A percentile compares a stretch with the other conserved stretches of the same genome.
Conservation (phyloP, 35 echinoderm and acorn worm genomes). For the Apostichopus japonicus region DNA sequence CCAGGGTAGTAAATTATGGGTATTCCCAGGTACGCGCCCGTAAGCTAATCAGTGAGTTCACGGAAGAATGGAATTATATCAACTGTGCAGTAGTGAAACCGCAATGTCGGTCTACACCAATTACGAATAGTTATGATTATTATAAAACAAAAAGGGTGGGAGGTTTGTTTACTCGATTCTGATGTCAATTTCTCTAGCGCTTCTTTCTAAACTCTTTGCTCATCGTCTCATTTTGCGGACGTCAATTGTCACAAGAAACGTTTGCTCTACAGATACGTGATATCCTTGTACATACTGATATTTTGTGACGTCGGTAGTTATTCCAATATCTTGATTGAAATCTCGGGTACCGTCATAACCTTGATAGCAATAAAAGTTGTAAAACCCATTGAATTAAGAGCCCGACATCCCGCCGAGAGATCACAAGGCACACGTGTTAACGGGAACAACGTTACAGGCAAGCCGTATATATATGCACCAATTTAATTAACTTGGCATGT, state of each 20-base stretch:
- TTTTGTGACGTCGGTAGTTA: slow-evolving; percentile 27
- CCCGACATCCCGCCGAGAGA: slow-evolving; percentile 23
- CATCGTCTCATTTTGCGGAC: neutral
- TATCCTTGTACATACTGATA: slow-evolving; percentile 22
- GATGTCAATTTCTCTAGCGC: neutral
- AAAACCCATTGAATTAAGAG: slow-evolving; percentile 55
- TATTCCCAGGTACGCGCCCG: slow-evolving; percentile 4
- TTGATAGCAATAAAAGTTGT: slow-evolving; percentile 55
- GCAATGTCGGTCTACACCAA: slow-evolving; percentile 18
- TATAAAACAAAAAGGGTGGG: slow-evolving; percentile 23
- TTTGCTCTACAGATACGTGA: neutral
- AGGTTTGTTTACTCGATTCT: slow-evolving; percentile 26
- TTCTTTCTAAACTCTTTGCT: neutral
- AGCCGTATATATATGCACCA: slow-evolving; percentile 2
- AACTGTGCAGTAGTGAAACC: neutral
- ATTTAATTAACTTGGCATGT: slow-evolving; percentile 57
- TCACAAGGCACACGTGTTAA: slow-evolving; percentile 36
- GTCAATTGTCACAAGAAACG: neutral
- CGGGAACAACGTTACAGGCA: neutral
- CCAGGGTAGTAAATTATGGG: neutral
- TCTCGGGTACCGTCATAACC: slow-evolving; percentile 33
- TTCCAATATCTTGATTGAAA: slow-evolving; percentile 40
- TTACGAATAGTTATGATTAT: slow-evolving; percentile 22
- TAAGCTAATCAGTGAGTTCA: slow-evolving; percentile 1
- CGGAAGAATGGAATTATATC: slow-evolving; percentile 15